Evolutionary conservation across 2,113 vertebrate species (phyloP).

Genomic region (Lagopus leucura): DNA sequence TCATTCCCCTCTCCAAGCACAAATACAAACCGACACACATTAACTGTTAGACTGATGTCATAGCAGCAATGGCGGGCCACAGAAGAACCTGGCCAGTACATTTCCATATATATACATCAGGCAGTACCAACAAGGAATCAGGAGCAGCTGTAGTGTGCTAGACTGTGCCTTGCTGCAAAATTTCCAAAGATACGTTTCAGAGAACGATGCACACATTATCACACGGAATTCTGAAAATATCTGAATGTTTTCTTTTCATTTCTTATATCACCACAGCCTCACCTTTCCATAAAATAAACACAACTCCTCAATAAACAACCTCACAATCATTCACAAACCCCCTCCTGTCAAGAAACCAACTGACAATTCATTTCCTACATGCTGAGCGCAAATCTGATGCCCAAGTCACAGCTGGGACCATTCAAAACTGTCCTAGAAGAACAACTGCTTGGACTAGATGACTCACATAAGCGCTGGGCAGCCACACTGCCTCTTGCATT

Average conservation of each 20-base stretch:
- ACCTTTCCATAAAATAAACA: neutral
- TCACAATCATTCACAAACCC: neutral
- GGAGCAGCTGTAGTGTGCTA: accelerated
- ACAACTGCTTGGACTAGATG: neutral
- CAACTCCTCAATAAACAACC: neutral
- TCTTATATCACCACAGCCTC: neutral
- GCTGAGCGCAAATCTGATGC: neutral
- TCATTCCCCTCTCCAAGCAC: neutral
- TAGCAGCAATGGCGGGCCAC: neutral
- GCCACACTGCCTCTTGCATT: neutral
- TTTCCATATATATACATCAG: neutral
- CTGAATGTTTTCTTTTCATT: neutral
- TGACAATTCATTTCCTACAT: neutral
- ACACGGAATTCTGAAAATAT: neutral
- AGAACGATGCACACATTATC: neutral
- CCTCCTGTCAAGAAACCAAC: neutral
- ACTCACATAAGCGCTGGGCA: neutral
- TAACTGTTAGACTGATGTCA: neutral
- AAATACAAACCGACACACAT: neutral
- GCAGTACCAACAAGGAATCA: neutral
- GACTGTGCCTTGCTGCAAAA: neutral
- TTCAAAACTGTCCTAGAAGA: neutral
- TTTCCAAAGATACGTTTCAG: neutral
- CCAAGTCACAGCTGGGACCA: neutral
- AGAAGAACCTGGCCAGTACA: neutral